These are phyloP conservation scores for Oryzias melastigma DNA, from an alignment of 2,113 vertebrate genomes.

Conservation along the genomic window DNA sequence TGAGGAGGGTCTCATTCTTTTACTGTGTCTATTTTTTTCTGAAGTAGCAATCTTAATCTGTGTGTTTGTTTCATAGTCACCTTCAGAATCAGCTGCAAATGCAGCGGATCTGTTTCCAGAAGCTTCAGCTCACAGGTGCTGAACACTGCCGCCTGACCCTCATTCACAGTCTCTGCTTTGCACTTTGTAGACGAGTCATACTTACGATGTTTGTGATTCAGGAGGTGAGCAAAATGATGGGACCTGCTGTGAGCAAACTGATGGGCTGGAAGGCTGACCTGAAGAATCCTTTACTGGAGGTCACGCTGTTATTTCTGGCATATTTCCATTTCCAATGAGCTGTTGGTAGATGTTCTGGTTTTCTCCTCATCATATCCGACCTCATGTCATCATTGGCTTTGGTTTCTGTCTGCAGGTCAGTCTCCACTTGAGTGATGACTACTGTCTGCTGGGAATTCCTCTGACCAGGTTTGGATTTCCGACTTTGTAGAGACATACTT, in stretches of 20 bases:
- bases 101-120: slow-evolving; percentile 81
- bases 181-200: too few relatives aligned
- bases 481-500: neutral
- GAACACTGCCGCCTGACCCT: neutral
- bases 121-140: slow-evolving; percentile 81
- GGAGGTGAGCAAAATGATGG: slow-evolving; percentile 85
- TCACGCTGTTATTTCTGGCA: slow-evolving; percentile 33
- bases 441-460: slow-evolving; percentile 86
- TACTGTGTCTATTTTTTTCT: neutral
- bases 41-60: neutral
- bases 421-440: slow-evolving; percentile 84
- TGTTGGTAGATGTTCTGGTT: neutral
- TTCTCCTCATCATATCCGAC: slow-evolving; percentile 1
- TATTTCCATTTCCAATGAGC: neutral
- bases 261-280: slow-evolving; percentile 86
- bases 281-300: slow-evolving; percentile 85
- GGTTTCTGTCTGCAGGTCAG: slow-evolving; percentile 77
- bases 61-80: slow-evolving; percentile 10
- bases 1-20: neutral
- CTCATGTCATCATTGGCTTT: neutral
- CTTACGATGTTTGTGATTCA: slow-evolving; percentile 37
- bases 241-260: slow-evolving; percentile 74
- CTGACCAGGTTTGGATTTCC: slow-evolving; percentile 80
- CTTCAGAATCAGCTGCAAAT: slow-evolving; percentile 91
- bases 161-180: too few relatives aligned